phyloP scores from a whole-genome alignment of 2,888 invertebrate species.

The Iselma pallidipennis region DNA sequence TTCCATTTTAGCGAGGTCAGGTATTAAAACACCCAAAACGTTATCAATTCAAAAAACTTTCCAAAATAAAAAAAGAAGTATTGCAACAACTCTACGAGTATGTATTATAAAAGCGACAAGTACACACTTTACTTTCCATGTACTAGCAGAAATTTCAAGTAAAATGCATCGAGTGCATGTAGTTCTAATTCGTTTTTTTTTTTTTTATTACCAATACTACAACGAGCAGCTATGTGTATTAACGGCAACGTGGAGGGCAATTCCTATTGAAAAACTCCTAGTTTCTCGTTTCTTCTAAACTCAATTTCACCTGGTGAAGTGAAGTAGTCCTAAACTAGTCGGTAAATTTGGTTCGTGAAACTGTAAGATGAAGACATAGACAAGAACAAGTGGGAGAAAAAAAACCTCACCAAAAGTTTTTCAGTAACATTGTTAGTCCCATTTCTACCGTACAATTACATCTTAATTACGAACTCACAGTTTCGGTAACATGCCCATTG shows the following conservation, averaged over 20 bases:
- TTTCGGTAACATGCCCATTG: constrained; percentile 7
- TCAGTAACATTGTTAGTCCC: constrained; percentile 25
- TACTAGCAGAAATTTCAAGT: too few relatives aligned
- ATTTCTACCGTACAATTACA: constrained; percentile 29
- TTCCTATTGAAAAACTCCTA: not conserved
- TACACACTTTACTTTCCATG: too few relatives aligned
- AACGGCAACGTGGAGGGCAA: not conserved
- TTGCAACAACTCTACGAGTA: too few relatives aligned
- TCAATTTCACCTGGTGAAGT: not conserved
- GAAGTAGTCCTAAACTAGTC: not conserved
- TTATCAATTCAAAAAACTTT: too few relatives aligned
- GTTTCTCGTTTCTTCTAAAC: not conserved
- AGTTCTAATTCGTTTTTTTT: too few relatives aligned
- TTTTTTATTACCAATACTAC: not conserved
- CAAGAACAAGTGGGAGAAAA: not conserved
- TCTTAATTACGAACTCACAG: constrained; percentile 31
- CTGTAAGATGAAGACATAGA: not conserved
- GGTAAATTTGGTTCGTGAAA: not conserved
- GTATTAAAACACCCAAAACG: too few relatives aligned
- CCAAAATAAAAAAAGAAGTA: too few relatives aligned
- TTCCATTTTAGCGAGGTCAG: too few relatives aligned
- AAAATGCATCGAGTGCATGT: too few relatives aligned
- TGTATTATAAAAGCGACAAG: too few relatives aligned
- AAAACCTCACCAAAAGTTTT: constrained; percentile 21
- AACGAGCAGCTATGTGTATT: not conserved